These are phyloP conservation scores for Athalia circularis DNA, from an alignment of 2,888 invertebrate species.

Conservation along the genomic window DNA sequence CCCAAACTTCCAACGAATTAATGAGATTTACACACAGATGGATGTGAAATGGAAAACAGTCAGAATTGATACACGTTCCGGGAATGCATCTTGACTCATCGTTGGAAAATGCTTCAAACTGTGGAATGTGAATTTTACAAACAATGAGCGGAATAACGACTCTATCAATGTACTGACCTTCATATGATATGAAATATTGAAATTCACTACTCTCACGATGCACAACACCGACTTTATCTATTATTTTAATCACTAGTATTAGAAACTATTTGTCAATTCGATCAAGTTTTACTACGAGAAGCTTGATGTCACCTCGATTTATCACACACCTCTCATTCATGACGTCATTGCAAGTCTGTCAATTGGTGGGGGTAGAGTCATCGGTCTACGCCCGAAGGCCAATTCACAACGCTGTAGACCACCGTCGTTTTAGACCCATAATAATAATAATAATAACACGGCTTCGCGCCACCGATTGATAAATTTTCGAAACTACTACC, in stretches of 20 bases:
- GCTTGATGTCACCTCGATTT: conserved; percentile 42
- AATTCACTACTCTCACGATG: not conserved
- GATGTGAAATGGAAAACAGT: not conserved
- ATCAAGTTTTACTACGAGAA: not conserved
- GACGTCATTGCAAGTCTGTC: conserved; percentile 64
- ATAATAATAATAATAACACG: too few species aligned
- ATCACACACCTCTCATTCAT: conserved; percentile 60
- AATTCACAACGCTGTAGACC: conserved; percentile 6
- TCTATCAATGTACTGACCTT: conserved; percentile 30
- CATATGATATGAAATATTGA: conserved; percentile 25
- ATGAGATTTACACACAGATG: not conserved
- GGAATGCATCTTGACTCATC: conserved; percentile 43
- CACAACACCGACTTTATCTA: conserved; percentile 1
- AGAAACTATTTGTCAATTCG: not conserved
- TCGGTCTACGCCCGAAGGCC: conserved; percentile 55
- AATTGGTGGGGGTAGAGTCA: conserved; percentile 26
- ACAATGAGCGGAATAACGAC: conserved; percentile 21
- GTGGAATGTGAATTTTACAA: conserved; percentile 17
- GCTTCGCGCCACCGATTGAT: too few species aligned
- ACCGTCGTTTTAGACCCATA: too few species aligned
- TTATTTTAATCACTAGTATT: not conserved
- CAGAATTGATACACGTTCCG: conserved; percentile 3
- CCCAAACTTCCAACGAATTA: not conserved
- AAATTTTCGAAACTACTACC: too few species aligned
- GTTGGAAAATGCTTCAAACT: conserved; percentile 23